Conservation (phyloP, 1,140 invertebrate genomes). For the Spodoptera litura region DNA sequence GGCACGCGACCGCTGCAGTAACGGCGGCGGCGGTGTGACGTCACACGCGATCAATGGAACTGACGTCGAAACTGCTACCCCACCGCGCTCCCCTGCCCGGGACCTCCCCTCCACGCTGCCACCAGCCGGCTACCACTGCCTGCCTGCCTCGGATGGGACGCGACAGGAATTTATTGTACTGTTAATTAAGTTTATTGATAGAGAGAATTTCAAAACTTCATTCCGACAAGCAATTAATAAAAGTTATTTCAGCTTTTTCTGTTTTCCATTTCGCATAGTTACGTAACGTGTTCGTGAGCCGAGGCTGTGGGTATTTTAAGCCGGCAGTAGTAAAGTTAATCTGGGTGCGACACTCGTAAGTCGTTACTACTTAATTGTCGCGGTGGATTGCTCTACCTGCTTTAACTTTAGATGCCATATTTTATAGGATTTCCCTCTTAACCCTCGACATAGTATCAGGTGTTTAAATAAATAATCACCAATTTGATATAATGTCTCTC, state of each 20-base stretch:
- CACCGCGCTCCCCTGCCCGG: conserved; percentile 39
- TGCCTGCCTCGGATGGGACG: conserved; percentile 29
- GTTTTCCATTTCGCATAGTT: conserved; percentile 14
- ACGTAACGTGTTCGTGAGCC: conserved; percentile 14
- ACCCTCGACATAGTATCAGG: neutral
- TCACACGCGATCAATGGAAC: conserved; percentile 70
- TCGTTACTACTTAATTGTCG: conserved; percentile 37
- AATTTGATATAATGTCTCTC: too few relatives aligned
- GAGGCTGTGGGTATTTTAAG: conserved; percentile 28
- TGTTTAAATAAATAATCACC: neutral
- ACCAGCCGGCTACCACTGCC: neutral
- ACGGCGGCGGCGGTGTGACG: conserved; percentile 57
- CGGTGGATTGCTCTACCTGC: conserved; percentile 9
- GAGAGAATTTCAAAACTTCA: conserved; percentile 41
- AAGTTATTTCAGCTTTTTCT: conserved; percentile 7
- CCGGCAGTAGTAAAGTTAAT: conserved; percentile 20
- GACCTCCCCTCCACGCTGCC: conserved; percentile 11
- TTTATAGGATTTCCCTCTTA: neutral
- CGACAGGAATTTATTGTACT: conserved; percentile 43
- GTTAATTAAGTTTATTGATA: conserved; percentile 50
- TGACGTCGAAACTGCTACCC: conserved; percentile 58
- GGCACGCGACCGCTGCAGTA: conserved; percentile 58
- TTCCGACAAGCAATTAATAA: conserved; percentile 26
- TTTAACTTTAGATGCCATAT: neutral
- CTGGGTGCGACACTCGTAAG: conserved; percentile 28